Percentiles rank a stretch among this genome's conserved stretches.
Evolutionary conservation across 2,797 vertebrate species (phyloP).

Genomic region (Adelosebastes latens): DNA sequence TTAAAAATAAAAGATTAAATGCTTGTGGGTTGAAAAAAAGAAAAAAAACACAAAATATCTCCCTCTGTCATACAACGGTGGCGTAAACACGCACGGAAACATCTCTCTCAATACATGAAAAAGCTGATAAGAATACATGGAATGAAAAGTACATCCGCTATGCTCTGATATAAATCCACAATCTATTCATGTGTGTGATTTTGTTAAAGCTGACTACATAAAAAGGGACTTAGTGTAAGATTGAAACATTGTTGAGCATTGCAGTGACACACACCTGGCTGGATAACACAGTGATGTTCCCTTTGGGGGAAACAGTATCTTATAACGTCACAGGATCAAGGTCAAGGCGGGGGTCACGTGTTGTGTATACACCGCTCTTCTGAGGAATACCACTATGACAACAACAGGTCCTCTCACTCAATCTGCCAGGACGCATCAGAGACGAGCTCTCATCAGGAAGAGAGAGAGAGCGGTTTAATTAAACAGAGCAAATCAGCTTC

Average conservation of each 20-base stretch:
- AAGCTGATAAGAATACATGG: conserved; percentile 32
- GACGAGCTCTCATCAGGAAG: conserved; percentile 67
- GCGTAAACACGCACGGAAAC: conserved; percentile 2
- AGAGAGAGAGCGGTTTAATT: conserved; percentile 73
- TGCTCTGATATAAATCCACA: conserved; percentile 50
- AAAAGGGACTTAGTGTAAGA: conserved; percentile 48
- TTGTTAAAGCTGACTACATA: conserved; percentile 34
- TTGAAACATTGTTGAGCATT: conserved; percentile 31
- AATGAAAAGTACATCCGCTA: conserved; percentile 17
- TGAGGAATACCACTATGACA: conserved; percentile 11
- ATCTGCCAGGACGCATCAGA: conserved; percentile 50
- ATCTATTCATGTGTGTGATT: conserved; percentile 28
- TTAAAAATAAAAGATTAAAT: conserved; percentile 86
- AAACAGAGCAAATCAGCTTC: conserved; percentile 69
- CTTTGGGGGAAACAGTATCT: conserved; percentile 34
- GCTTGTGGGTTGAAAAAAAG: conserved; percentile 66
- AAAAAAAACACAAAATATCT: conserved; percentile 58
- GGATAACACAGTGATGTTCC: conserved; percentile 41
- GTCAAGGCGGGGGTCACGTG: conserved; percentile 42
- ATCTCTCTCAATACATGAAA: conserved; percentile 16
- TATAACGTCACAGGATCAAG: conserved; percentile 65
- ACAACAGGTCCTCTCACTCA: conserved; percentile 68
- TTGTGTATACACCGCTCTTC: conserved; percentile 40
- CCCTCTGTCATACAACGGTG: conserved; percentile 33
- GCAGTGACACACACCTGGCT: conserved; percentile 40